Evolutionary conservation across 1,140 invertebrate species (phyloP), one percentile per base, ranked within the genome.

Genomic region (Drosophila malerkotliana): DNA sequence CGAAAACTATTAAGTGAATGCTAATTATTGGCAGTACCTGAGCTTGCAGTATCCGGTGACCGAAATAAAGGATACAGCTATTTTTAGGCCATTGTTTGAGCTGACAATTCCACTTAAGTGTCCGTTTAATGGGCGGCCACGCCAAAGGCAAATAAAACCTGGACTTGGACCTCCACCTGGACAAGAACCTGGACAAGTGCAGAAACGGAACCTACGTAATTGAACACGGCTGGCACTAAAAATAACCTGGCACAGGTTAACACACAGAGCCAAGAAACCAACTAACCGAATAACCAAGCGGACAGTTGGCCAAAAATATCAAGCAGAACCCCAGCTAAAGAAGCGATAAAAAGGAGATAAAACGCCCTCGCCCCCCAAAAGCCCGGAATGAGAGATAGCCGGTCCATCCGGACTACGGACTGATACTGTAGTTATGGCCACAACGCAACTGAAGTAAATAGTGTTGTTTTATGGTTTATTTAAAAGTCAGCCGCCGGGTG

Each of bases 401-500:
- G 55, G 5, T 14, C 24, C 18, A 44, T 59, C 49, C 14, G 10
- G 34, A 37, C 34, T 37, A 10, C 34, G 12, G 15, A 8, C 49
- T 32, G 37, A 47, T 76, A 68, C 58, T 80, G 73, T 83, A 72
- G 62, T 84, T 73, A 77, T 76, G 57, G 82, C 67, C 79, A 67
- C 79, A 83, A 76, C 72, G 79, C 79, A 88, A 88, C 83, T 88
- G 83, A 88, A 88, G 83, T 88, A 78, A 87, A 88, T 88, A 83
- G 83, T 83, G 79, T 83, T 88, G 83, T 88, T 88, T 88, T 88
- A 88, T 88, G 83, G 83, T 88, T 88, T 88, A 88, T 88, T 88
- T 88, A 88, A 88, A 88, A 88, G 75, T 82, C 67, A 67, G 60
- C 59, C 37, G 47, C 37, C 32, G 51, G 55, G 56, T 49, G 58